Percentiles rank a stretch among this genome's conserved stretches.
These are phyloP conservation scores for Embidobia sp. DNA, from an alignment of 2,888 invertebrate species.

Conservation along the genomic window DNA sequence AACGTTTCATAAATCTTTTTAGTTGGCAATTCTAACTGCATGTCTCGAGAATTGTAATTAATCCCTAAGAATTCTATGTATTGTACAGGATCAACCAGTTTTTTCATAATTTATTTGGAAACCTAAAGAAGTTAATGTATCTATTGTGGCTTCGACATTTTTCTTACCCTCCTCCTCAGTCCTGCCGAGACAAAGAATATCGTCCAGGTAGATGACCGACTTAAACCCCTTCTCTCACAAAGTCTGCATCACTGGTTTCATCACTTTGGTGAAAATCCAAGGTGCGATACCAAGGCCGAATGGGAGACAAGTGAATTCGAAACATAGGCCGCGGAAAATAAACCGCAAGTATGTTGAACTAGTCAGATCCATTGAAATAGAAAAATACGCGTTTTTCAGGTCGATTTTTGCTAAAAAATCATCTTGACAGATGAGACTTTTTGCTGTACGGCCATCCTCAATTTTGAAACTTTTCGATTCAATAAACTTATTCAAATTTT, in stretches of 20 bases:
- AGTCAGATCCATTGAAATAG: conserved; percentile 1
- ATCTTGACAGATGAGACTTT: background rate
- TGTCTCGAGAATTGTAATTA: background rate
- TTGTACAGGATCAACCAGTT: background rate
- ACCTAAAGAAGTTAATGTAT: background rate
- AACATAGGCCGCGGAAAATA: conserved; percentile 7
- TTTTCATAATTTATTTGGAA: background rate
- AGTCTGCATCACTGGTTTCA: conserved; percentile 28
- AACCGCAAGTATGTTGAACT: conserved; percentile 29
- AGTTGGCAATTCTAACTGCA: background rate
- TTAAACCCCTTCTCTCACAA: conserved; percentile 21
- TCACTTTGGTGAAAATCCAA: conserved; percentile 30
- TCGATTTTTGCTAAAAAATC: conserved; percentile 41
- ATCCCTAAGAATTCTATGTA: background rate
- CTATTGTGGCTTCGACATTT: background rate
- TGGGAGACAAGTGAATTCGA: conserved; percentile 33
- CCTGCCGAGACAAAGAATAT: conserved; percentile 15
- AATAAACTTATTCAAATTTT: conserved; percentile 42
- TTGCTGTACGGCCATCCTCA: conserved; percentile 26
- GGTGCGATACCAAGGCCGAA: conserved; percentile 33
- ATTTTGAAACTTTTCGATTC: conserved; percentile 33
- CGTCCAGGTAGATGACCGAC: conserved; percentile 16
- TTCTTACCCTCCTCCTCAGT: conserved; percentile 7
- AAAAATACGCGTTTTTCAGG: conserved; percentile 41
- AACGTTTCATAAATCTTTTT: background rate